phyloP scores from a whole-genome alignment of 2,888 invertebrate species.

The Microdon myrmicae region DNA sequence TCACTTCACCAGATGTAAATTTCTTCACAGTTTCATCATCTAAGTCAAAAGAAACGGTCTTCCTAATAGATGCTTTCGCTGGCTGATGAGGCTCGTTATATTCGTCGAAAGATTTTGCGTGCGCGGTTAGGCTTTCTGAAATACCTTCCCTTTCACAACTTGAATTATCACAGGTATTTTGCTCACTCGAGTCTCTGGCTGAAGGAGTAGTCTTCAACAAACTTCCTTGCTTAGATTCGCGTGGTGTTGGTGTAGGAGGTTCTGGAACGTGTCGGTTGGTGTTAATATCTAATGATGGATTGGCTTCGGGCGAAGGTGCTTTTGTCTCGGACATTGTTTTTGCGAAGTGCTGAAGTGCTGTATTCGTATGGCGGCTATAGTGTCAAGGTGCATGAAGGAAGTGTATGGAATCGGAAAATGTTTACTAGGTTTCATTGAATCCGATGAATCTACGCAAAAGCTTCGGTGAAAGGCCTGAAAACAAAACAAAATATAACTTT shows the following conservation, averaged over 20 bases:
- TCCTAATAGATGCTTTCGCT: constrained; percentile 57
- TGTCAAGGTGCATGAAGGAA: constrained; percentile 36
- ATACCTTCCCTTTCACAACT: constrained; percentile 3
- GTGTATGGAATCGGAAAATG: constrained; percentile 25
- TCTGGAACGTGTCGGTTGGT: no score
- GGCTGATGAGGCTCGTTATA: no score
- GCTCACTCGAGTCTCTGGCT: constrained; percentile 14
- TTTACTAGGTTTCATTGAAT: constrained; percentile 39
- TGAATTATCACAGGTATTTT: constrained; percentile 38
- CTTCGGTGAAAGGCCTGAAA: constrained; percentile 37
- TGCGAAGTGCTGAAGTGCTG: constrained; percentile 22
- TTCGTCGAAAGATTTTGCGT: no score
- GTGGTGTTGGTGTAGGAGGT: constrained; percentile 29
- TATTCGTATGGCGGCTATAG: constrained; percentile 15
- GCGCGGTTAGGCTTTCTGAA: background rate
- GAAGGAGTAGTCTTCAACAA: no score
- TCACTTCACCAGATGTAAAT: constrained; percentile 65
- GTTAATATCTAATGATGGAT: constrained; percentile 33
- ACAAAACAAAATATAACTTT: no score
- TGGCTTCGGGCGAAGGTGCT: constrained; percentile 42
- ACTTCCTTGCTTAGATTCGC: constrained; percentile 30
- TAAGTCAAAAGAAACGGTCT: constrained; percentile 63
- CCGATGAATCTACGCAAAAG: constrained; percentile 35
- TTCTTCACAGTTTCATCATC: constrained; percentile 63
- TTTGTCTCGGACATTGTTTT: constrained; percentile 49